Evolutionary conservation across 2,797 vertebrate species (phyloP).

Genomic region (Phalanger gymnotis): DNA sequence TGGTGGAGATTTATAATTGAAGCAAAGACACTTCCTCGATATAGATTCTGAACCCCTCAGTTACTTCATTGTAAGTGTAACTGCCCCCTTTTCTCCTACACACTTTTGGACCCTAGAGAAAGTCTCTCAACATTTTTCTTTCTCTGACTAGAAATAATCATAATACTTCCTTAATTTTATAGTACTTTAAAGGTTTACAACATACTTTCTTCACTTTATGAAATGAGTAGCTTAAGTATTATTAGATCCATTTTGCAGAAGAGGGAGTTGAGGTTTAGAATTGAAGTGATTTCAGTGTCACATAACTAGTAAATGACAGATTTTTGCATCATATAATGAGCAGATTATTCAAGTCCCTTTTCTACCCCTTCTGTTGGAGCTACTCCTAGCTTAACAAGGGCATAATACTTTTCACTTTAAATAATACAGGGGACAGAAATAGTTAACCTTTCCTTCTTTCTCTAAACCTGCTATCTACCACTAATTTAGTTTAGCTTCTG

Average conservation of each 20-base stretch:
- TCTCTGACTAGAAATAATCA: constrained; percentile 6
- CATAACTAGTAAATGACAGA: too few species aligned
- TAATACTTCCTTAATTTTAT: background rate
- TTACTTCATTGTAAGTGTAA: too few species aligned
- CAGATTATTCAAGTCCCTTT: background rate
- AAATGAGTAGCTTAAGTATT: too few species aligned
- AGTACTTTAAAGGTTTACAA: background rate
- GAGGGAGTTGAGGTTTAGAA: too few species aligned
- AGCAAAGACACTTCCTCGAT: background rate
- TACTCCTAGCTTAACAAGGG: background rate
- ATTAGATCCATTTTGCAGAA: too few species aligned
- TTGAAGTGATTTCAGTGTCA: too few species aligned
- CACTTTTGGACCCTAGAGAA: background rate
- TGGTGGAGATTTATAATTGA: background rate
- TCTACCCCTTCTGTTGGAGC: background rate
- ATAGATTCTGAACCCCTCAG: too few species aligned
- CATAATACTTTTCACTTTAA: background rate
- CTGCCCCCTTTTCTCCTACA: too few species aligned
- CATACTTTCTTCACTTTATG: too few species aligned
- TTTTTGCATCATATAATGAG: background rate
- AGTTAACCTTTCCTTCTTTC: background rate
- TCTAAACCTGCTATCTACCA: too few species aligned
- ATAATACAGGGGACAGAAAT: background rate
- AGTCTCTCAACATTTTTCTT: background rate
- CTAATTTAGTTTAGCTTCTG: background rate